phyloP scores from a whole-genome alignment of 2,888 invertebrate species.

The Seira musarum region DNA sequence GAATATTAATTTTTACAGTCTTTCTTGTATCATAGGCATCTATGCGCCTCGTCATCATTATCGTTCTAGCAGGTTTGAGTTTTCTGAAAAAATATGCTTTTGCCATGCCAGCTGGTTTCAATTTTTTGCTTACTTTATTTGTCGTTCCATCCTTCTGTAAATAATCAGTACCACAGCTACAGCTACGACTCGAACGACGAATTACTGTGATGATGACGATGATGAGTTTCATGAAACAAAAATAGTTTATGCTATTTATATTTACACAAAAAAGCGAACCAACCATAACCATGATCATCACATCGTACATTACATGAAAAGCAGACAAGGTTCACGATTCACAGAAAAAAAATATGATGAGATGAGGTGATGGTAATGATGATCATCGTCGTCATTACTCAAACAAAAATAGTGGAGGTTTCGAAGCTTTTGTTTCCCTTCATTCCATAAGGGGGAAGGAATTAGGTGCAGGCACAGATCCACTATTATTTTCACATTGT shows the following conservation, averaged over 20 bases:
- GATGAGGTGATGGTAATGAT: no score
- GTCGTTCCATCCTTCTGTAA: constrained; percentile 45
- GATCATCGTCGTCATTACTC: no score
- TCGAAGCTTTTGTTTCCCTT: no score
- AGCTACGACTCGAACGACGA: neutral
- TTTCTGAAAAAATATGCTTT: constrained; percentile 1
- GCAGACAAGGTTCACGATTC: no score
- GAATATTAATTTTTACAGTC: constrained; percentile 35
- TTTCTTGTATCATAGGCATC: constrained; percentile 19
- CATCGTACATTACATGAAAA: no score
- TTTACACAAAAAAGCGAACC: constrained; percentile 26
- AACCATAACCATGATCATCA: no score
- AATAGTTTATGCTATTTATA: constrained; percentile 21
- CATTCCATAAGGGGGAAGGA: no score
- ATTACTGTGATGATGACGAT: neutral
- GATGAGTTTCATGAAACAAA: neutral
- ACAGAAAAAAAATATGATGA: no score
- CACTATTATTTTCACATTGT: no score
- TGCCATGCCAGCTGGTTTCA: constrained; percentile 1
- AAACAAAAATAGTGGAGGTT: no score
- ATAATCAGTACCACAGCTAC: constrained; percentile 24
- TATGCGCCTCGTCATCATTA: neutral
- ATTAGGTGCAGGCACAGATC: no score
- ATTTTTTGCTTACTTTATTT: constrained; percentile 33
- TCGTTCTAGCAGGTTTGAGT: neutral